phyloP scores from a whole-genome alignment of 2,888 invertebrate genomes.

The Palloptera scutellata region DNA sequence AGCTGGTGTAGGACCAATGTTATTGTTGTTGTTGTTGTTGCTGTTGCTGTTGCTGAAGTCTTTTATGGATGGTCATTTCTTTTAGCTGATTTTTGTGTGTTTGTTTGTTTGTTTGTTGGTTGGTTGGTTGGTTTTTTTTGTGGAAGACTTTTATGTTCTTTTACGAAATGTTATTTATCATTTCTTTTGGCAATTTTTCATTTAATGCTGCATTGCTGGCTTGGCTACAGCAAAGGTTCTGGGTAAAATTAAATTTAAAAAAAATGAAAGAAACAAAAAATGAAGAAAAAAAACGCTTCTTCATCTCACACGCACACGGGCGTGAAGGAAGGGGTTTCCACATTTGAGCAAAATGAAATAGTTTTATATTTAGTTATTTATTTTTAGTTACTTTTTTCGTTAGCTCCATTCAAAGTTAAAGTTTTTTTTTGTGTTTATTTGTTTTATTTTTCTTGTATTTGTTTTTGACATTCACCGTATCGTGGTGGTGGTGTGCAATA shows the following conservation, averaged over 20 bases:
- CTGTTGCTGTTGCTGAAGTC: conserved; percentile 31
- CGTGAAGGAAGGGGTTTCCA: no score
- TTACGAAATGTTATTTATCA: conserved; percentile 58
- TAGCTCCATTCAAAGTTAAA: no score
- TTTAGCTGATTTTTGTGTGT: conserved; percentile 5
- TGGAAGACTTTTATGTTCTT: conserved; percentile 45
- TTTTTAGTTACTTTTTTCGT: no score
- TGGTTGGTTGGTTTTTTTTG: conserved; percentile 2
- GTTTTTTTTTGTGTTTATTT: no score
- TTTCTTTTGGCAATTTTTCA: conserved; percentile 57
- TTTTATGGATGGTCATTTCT: conserved; percentile 43
- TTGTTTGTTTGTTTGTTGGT: conserved; percentile 13
- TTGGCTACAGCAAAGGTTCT: not conserved
- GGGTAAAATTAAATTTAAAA: no score
- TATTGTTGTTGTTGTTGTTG: conserved; percentile 17
- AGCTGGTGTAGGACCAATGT: conserved; percentile 3
- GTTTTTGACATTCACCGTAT: conserved; percentile 35
- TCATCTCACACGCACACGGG: conserved; percentile 10
- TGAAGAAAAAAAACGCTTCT: no score
- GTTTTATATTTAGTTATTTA: no score
- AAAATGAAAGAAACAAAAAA: no score
- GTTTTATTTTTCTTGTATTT: conserved; percentile 10
- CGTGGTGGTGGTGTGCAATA: conserved; percentile 24
- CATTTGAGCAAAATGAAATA: no score
- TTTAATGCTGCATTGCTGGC: conserved; percentile 27